phyloP scores from a whole-genome alignment of 1,140 invertebrate genomes.

The Drosophila triauraria region DNA sequence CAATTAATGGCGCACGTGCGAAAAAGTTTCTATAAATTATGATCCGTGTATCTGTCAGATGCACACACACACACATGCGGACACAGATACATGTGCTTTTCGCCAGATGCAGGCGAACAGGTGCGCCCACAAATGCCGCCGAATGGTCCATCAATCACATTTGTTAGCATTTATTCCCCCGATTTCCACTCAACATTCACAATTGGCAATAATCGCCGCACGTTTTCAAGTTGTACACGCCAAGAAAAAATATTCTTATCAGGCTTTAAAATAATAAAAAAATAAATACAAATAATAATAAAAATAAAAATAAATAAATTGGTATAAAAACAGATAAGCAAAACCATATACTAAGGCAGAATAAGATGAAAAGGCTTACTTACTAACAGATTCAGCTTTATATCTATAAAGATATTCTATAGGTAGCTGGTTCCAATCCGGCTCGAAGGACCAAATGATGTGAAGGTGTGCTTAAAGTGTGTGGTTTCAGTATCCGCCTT shows the following conservation, averaged over 20 bases:
- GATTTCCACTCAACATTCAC: slow-evolving; percentile 23
- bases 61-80: slow-evolving; percentile 1
- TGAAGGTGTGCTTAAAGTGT: too few relatives aligned
- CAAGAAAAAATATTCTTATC: not conserved
- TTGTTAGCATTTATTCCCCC: slow-evolving; percentile 1
- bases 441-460: too few relatives aligned
- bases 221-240: slow-evolving; percentile 10
- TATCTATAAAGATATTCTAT: too few relatives aligned
- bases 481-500: too few relatives aligned
- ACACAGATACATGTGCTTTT: slow-evolving; percentile 7
- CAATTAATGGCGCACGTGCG: slow-evolving; percentile 70
- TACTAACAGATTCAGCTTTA: too few relatives aligned
- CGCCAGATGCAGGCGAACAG: slow-evolving; percentile 1
- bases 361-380: too few relatives aligned
- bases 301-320: too few relatives aligned
- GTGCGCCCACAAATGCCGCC: not conserved
- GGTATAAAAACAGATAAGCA: too few relatives aligned
- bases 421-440: too few relatives aligned
- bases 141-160: slow-evolving; percentile 27
- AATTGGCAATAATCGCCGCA: slow-evolving; percentile 22
- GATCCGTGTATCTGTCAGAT: slow-evolving; percentile 35
- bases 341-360: too few relatives aligned
- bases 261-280: not conserved
- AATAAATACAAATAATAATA: not conserved
- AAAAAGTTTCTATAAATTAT: slow-evolving; percentile 70